phyloP scores from a whole-genome alignment of 2,113 vertebrate genomes.

The Opisthocomus hoazin region DNA sequence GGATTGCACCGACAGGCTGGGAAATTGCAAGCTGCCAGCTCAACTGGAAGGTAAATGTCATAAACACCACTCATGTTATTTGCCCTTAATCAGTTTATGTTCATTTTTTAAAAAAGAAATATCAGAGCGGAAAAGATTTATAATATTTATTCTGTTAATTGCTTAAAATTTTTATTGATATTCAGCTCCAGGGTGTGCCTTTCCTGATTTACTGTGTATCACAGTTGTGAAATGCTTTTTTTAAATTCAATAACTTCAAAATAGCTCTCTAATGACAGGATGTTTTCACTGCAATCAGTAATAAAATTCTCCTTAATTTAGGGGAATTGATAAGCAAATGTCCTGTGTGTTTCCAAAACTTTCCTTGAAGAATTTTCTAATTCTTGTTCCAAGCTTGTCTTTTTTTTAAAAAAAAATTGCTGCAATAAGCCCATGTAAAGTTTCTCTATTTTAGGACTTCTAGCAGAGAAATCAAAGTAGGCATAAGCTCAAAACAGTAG shows the following conservation, averaged over 20 bases:
- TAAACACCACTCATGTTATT: neutral
- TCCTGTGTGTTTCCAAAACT: neutral
- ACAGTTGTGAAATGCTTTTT: neutral
- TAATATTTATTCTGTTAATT: neutral
- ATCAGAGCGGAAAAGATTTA: neutral
- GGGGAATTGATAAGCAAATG: neutral
- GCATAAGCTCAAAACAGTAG: neutral
- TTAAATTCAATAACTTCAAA: slow-evolving; percentile 7
- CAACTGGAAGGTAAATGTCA: neutral
- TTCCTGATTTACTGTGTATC: neutral
- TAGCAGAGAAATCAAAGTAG: neutral
- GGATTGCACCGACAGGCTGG: neutral
- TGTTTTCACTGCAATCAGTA: neutral
- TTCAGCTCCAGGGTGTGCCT: neutral
- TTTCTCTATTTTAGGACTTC: neutral
- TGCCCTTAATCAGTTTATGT: neutral
- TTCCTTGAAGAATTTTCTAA: neutral
- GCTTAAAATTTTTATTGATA: neutral
- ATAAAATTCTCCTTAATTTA: slow-evolving; percentile 1
- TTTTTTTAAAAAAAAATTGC: neutral
- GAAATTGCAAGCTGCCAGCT: neutral
- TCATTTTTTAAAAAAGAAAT: neutral
- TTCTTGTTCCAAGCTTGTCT: neutral
- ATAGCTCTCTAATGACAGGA: neutral
- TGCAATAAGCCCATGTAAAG: neutral